These are phyloP conservation scores for Marmota monax DNA, from an alignment of 2,113 vertebrate genomes.

Conservation along the genomic window DNA sequence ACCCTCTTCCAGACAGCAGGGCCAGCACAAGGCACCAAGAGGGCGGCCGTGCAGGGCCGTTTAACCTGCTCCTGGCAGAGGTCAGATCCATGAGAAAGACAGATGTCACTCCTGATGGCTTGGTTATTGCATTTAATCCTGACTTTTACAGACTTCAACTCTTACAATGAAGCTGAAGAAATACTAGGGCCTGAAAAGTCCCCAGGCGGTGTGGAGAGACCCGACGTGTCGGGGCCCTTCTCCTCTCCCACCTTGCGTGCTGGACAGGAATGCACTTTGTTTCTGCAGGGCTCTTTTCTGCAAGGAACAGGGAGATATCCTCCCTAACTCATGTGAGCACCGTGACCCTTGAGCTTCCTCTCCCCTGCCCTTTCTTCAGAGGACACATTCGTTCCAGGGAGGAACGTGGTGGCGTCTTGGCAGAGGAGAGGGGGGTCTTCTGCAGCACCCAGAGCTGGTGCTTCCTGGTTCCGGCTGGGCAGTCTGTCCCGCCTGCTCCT, in stretches of 20 bases:
- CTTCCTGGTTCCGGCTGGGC: neutral
- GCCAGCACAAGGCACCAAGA: neutral
- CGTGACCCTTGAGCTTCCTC: neutral
- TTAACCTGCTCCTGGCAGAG: rapidly evolving
- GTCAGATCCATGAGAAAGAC: neutral
- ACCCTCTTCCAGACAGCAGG: too few relatives aligned
- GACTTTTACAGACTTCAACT: neutral
- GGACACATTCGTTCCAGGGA: neutral
- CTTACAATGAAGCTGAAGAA: neutral
- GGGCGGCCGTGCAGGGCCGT: neutral
- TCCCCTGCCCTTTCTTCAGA: rapidly evolving
- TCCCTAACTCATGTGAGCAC: neutral
- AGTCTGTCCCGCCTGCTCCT: rapidly evolving
- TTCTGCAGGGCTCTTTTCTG: neutral
- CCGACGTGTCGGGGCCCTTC: neutral
- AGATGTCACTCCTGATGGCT: neutral
- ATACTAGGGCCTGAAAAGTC: too few relatives aligned
- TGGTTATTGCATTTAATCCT: neutral
- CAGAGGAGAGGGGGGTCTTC: neutral
- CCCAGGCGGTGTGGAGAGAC: too few relatives aligned
- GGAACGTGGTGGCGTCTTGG: rapidly evolving
- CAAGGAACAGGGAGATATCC: neutral
- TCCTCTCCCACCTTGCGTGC: too few relatives aligned
- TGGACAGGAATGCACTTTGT: neutral
- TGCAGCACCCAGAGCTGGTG: neutral